phyloP scores from a whole-genome alignment of 2,113 vertebrate genomes.

The Phoenicopterus ruber region DNA sequence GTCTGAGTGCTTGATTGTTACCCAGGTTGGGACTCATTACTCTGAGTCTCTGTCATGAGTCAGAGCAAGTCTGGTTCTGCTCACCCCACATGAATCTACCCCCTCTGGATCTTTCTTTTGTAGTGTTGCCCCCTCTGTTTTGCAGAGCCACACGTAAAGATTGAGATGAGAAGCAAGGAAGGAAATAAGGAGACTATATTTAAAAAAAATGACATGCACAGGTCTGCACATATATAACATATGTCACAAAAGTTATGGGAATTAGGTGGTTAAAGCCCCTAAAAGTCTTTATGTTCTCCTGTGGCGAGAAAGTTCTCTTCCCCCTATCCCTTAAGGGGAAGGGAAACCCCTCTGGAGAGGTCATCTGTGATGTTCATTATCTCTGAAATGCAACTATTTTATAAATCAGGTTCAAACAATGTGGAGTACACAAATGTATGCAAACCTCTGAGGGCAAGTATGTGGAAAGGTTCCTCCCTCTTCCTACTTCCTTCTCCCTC shows the following conservation, averaged over 20 bases:
- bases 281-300: background rate
- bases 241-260: background rate
- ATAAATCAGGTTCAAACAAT: conserved; percentile 49
- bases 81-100: background rate
- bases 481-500: conserved; percentile 5
- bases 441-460: conserved; percentile 31
- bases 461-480: conserved; percentile 38
- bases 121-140: background rate
- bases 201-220: background rate
- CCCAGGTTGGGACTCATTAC: background rate
- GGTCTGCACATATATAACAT: background rate
- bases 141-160: background rate
- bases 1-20: background rate
- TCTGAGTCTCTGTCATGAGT: background rate
- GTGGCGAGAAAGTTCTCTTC: background rate
- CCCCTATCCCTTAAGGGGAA: background rate
- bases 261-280: background rate
- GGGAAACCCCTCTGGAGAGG: background rate
- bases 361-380: conserved; percentile 42
- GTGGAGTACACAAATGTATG: conserved; percentile 32
- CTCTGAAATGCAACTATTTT: conserved; percentile 40
- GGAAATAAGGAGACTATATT: background rate
- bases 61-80: background rate
- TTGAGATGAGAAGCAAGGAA: background rate
- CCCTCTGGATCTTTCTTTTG: background rate